phyloP scores from a whole-genome alignment of 1,140 invertebrate genomes.

The Tachypleus tridentatus region DNA sequence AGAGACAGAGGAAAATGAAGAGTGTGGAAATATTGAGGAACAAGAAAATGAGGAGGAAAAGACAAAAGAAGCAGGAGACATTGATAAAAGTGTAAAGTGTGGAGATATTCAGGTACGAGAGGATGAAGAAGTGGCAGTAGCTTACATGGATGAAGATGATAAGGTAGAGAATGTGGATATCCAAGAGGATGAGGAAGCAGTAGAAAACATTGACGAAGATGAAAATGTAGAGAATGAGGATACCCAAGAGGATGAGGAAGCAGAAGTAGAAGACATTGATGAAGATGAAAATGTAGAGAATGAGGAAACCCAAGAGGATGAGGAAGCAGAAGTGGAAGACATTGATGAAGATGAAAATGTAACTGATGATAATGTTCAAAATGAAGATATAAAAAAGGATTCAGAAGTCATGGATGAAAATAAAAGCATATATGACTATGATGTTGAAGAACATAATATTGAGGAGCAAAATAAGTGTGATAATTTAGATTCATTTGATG shows the following conservation, averaged over 20 bases:
- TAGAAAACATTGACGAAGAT: constrained; percentile 30
- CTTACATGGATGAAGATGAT: constrained; percentile 1
- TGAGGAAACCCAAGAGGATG: constrained; percentile 29
- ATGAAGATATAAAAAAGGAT: not conserved
- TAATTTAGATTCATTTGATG: no score
- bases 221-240: constrained; percentile 43
- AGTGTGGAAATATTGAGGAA: constrained; percentile 15
- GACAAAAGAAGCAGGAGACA: constrained; percentile 1
- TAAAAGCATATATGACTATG: no score
- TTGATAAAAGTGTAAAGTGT: constrained; percentile 22
- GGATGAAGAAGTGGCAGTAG: constrained; percentile 13
- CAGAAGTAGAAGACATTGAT: constrained; percentile 36
- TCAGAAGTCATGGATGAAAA: no score
- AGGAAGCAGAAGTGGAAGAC: constrained; percentile 3
- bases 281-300: constrained; percentile 37
- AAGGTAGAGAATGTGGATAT: not conserved
- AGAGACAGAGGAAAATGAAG: constrained; percentile 14
- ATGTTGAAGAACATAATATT: no score
- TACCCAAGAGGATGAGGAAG: constrained; percentile 22
- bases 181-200: constrained; percentile 32
- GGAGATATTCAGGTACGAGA: not conserved
- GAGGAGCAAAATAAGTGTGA: no score
- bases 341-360: constrained; percentile 5
- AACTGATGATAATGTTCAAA: constrained; percentile 4
- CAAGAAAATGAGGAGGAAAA: constrained; percentile 21